Evolutionary conservation across 2,113 vertebrate species (phyloP).

Genomic region (Petrocephalus microphthalmus): DNA sequence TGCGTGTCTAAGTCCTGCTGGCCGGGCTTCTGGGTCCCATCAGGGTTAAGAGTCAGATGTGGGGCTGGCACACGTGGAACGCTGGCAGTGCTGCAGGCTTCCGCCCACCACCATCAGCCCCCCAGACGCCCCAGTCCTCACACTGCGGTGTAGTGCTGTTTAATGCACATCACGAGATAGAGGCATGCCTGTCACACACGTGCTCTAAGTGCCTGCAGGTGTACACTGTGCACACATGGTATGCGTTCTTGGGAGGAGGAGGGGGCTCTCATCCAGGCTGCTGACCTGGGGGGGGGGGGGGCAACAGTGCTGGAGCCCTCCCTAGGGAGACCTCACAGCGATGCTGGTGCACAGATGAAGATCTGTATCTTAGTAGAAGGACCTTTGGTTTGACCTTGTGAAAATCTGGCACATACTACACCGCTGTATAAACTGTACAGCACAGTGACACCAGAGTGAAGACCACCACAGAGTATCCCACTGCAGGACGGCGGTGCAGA

Average conservation of each 20-base stretch:
- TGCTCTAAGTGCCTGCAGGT: conserved; percentile 56
- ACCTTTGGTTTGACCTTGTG: background rate
- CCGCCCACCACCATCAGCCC: conserved; percentile 3
- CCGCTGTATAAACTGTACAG: background rate
- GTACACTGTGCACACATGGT: background rate
- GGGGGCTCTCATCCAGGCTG: background rate
- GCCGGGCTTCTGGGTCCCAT: conserved; percentile 8
- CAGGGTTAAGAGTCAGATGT: conserved; percentile 39
- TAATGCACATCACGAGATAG: conserved; percentile 42
- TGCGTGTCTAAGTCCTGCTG: background rate
- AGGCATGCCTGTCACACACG: conserved; percentile 55
- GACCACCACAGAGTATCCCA: background rate
- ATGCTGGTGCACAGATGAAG: background rate
- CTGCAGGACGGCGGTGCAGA: background rate
- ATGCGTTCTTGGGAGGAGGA: conserved; percentile 28
- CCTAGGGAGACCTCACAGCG: background rate
- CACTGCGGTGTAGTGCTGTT: conserved; percentile 21
- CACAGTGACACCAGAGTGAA: background rate
- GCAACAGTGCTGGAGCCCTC: background rate
- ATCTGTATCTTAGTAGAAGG: background rate
- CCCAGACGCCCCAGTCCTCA: conserved; percentile 13
- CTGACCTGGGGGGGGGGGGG: background rate
- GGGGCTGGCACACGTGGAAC: conserved; percentile 34
- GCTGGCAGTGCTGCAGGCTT: conserved; percentile 23
- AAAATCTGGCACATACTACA: background rate